Base-by-base conservation (phyloP, 2,113 vertebrate genomes). In the Pseudonaja textilis region DNA sequence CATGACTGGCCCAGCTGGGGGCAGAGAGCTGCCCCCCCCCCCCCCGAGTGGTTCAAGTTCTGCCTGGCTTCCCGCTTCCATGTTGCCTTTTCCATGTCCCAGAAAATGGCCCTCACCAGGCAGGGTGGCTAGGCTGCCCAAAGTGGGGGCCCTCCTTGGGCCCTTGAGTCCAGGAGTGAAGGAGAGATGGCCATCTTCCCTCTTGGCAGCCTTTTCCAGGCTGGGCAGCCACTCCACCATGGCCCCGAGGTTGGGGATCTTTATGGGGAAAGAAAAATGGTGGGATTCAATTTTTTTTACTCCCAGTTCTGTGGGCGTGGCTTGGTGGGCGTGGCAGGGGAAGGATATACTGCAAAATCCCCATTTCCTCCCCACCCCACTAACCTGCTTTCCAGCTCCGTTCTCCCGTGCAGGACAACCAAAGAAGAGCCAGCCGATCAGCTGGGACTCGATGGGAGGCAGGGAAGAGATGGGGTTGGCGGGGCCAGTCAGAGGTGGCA, bases 1-100 rank as follows among this genome's bases (percentile, higher is more conserved):
- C 96, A 97, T 97, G 97, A 96, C 97, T 95, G 89, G 74, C 34
- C 74, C 16, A 18, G 4, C 1, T 2, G 2, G 16, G 34, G 16
- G 12, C 12, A 3, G 45, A 25, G 45, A 29, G 5, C 23, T 29
- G 12, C 7, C 86, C 12, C 25, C 85, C 42, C 85, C 42, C 42
- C 20, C 3, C 12, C 18, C 4, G 22, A 26, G 14, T 12, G 14
- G 26, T 88, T 52, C 50, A 88, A 1, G 16, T 42, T 22, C 74
- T 81, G 74, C 34, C 74, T 42, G 7, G 9, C 20, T 3, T 22
- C 69, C 34, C 7, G 1, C 42, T 81, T 81, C 34, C 7, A 42
- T 8, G 0, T 22, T 39, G 7, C 34, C 74, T 81, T 39, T 42
- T 81, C 74, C 34, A 9, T 81, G 34, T 81, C 34, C 16, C 34